Evolutionary conservation across 2,113 vertebrate genomes (phyloP), one percentile per base, ranked within the genome.

Genomic region (Hippoglossus stenolepis): DNA sequence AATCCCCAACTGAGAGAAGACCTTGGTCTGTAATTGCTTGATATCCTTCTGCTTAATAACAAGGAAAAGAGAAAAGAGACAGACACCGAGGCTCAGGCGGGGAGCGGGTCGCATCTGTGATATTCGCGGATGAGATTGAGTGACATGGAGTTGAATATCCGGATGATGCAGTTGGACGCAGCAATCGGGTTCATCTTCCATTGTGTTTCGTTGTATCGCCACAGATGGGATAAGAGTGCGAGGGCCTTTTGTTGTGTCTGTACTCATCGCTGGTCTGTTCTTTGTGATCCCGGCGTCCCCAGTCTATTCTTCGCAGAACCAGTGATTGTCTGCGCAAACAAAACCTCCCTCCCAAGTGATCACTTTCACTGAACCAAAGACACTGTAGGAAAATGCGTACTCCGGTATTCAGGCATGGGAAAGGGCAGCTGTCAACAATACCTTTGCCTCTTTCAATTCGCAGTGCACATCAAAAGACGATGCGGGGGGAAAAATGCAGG

Each of bases 311-410:
- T 45, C 81, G 84, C 85, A 75, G 56, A 88, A 77, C 45, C 77
- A 0, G 2, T 21, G 79, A 93, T 91, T 92, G 86, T 91, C 78
- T 84, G 63, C 10, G 24, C 82, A 85, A 90, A 93, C 87, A 92
- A 90, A 89, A 89, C 85, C 66, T 28, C 10, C 9, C 47, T 90
- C 92, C 91, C 90, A 47, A 65, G 89, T 3, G 89, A 88, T 82
- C 75, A 4, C 75, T 85, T 73, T 85, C 90, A 91, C 90, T 88
- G 89, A 91, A 73, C 66, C 82, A 21, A 6, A 57, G 81, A 73
- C 86, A 73, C 81, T 62, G 82, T 90, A 66, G 82, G 87, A 83
- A 92, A 90, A 90, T 81, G 84, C 90, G 84, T 89, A 54, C 73
- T 78, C 83, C 35, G 24, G 68, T 80, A 69, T 86, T 85, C 86